Evolutionary conservation across 2,888 invertebrate species (phyloP).

Genomic region (Bombylius discolor): DNA sequence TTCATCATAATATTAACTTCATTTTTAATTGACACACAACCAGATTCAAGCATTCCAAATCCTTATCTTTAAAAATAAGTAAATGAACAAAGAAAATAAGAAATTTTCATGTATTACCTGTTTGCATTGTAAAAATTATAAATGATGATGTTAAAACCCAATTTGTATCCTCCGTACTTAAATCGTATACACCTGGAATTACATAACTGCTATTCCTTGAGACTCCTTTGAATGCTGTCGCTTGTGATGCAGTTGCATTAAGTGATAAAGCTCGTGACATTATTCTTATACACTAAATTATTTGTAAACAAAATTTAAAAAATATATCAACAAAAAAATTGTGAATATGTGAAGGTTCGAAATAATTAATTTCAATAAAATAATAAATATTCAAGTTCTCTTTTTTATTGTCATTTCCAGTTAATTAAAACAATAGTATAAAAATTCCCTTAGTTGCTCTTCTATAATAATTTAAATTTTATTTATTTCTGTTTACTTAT

Average conservation of each 20-base stretch:
- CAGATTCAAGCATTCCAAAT: constrained; percentile 87
- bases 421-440: too few relatives aligned
- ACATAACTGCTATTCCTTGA: constrained; percentile 34
- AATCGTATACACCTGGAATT: constrained; percentile 47
- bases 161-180: constrained; percentile 67
- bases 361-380: too few relatives aligned
- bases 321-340: too few relatives aligned
- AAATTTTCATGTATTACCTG: constrained; percentile 43
- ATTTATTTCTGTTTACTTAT: too few relatives aligned
- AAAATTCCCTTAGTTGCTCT: too few relatives aligned
- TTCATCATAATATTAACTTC: constrained; percentile 98
- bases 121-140: constrained; percentile 89
- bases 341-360: too few relatives aligned
- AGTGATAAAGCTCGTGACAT: too few relatives aligned
- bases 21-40: constrained; percentile 83
- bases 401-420: too few relatives aligned
- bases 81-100: neutral
- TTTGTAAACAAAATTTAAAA: too few relatives aligned
- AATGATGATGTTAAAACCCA: constrained; percentile 84
- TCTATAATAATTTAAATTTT: too few relatives aligned
- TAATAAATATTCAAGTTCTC: too few relatives aligned
- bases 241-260: constrained; percentile 10
- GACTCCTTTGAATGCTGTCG: constrained; percentile 22
- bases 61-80: constrained; percentile 40
- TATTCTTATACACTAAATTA: too few relatives aligned